These are phyloP conservation scores for Xanthia togata DNA, from an alignment of 2,888 invertebrate genomes.

Conservation along the genomic window DNA sequence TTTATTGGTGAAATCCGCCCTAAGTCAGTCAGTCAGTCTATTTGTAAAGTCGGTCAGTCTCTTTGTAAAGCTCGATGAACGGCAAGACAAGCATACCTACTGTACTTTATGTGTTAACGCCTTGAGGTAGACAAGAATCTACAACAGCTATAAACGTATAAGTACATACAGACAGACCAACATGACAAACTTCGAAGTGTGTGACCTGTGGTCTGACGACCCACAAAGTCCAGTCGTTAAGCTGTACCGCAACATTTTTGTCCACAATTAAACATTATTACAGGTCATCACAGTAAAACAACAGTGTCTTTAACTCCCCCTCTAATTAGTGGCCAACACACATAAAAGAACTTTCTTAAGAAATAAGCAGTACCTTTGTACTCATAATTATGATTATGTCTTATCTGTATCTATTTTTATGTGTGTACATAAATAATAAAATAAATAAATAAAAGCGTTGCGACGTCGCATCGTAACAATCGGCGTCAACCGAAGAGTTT, in stretches of 20 bases:
- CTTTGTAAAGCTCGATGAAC: background rate
- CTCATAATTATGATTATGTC: too few species aligned
- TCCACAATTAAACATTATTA: constrained; percentile 58
- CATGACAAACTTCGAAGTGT: constrained; percentile 20
- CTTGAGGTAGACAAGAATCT: background rate
- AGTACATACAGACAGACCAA: background rate
- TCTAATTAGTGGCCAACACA: constrained; percentile 64
- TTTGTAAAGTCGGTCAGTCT: background rate
- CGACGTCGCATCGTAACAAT: background rate
- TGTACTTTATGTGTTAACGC: background rate
- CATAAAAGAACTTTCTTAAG: too few species aligned
- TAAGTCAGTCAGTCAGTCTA: background rate
- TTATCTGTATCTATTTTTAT: too few species aligned
- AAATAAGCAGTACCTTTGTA: too few species aligned
- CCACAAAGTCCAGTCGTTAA: constrained; percentile 41
- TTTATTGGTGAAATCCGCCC: too few species aligned
- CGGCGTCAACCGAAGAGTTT: background rate
- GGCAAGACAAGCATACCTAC: background rate
- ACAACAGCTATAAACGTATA: constrained; percentile 2
- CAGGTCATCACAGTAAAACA: constrained; percentile 57
- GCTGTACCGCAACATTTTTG: constrained; percentile 49
- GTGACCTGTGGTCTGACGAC: constrained; percentile 20
- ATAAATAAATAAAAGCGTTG: too few species aligned
- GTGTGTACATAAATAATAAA: too few species aligned
- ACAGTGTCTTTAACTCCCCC: constrained; percentile 64